A percentile compares a stretch with the other conserved stretches of the same genome.
Evolutionary conservation across 2,113 vertebrate genomes (phyloP).

Genomic region (Platichthys stellatus): DNA sequence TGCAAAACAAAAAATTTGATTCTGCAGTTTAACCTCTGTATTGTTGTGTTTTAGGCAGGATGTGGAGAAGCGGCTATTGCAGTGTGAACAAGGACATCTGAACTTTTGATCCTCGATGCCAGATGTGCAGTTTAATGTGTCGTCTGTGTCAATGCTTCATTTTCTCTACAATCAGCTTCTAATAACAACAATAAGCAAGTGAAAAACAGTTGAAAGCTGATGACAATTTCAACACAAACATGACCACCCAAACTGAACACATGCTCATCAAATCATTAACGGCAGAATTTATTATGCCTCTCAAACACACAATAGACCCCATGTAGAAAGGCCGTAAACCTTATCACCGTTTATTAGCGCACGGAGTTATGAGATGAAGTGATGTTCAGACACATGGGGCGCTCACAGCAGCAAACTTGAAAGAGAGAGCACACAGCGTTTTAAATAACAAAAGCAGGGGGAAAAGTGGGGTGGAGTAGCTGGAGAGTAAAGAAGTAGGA

Average conservation of each 20-base stretch:
- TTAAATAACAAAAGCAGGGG: conserved; percentile 45
- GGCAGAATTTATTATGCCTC: conserved; percentile 28
- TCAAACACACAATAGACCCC: conserved; percentile 14
- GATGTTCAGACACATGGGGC: conserved; percentile 20
- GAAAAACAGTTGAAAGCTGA: conserved; percentile 37
- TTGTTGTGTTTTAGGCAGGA: conserved; percentile 68
- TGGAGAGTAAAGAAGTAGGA: conserved; percentile 28
- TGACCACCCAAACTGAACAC: conserved; percentile 53
- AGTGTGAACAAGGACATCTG: conserved; percentile 50
- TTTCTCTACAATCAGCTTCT: conserved; percentile 21
- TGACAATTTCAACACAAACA: conserved; percentile 32
- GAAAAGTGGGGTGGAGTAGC: conserved; percentile 15
- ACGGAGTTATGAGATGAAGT: conserved; percentile 18
- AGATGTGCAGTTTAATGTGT: conserved; percentile 50
- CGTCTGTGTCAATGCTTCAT: conserved; percentile 9
- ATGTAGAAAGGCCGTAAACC: conserved; percentile 32
- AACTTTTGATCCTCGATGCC: conserved; percentile 56
- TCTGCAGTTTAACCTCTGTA: conserved; percentile 53
- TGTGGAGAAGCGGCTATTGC: conserved; percentile 64
- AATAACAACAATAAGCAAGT: conserved; percentile 43
- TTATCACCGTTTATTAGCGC: neutral
- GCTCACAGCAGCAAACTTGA: conserved; percentile 42
- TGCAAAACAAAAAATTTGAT: conserved; percentile 56
- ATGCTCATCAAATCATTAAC: conserved; percentile 16
- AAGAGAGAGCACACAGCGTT: conserved; percentile 30